phyloP scores from a whole-genome alignment of 2,888 invertebrate genomes.

The Drosophila villosipedis region DNA sequence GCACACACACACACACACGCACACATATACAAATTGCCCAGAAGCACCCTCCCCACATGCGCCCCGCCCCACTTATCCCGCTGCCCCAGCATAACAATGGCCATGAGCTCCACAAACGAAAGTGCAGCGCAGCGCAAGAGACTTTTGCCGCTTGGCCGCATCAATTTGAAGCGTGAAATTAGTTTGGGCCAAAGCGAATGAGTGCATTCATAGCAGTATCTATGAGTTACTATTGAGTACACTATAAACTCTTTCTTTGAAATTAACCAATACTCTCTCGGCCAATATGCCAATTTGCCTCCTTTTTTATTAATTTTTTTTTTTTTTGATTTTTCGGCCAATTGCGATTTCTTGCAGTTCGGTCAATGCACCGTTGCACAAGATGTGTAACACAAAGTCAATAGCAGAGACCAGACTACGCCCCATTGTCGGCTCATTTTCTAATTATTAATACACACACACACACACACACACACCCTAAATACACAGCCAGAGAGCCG shows the following conservation, averaged over 20 bases:
- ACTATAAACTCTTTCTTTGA: slow-evolving; percentile 19
- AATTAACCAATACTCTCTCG: slow-evolving; percentile 35
- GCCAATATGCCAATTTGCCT: slow-evolving; percentile 43
- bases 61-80: neutral
- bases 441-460: slow-evolving; percentile 74
- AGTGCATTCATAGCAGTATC: slow-evolving; percentile 7
- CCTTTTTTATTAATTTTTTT: neutral
- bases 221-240: slow-evolving; percentile 15
- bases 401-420: slow-evolving; percentile 58
- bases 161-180: slow-evolving; percentile 84
- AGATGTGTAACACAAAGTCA: slow-evolving; percentile 71
- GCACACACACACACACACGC: neutral
- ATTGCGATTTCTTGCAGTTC: slow-evolving; percentile 34
- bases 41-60: neutral
- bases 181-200: slow-evolving; percentile 49
- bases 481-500: slow-evolving; percentile 53
- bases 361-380: slow-evolving; percentile 61
- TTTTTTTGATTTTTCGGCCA: slow-evolving; percentile 46
- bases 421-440: slow-evolving; percentile 69
- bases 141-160: slow-evolving; percentile 76
- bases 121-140: slow-evolving; percentile 54
- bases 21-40: neutral
- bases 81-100: slow-evolving; percentile 41
- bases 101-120: slow-evolving; percentile 53
- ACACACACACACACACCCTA: slow-evolving; percentile 19